A percentile compares a stretch with the other conserved stretches of the same genome.
phyloP scores from a whole-genome alignment of 2,888 invertebrate species.

The Zaprionus bogoriensis region DNA sequence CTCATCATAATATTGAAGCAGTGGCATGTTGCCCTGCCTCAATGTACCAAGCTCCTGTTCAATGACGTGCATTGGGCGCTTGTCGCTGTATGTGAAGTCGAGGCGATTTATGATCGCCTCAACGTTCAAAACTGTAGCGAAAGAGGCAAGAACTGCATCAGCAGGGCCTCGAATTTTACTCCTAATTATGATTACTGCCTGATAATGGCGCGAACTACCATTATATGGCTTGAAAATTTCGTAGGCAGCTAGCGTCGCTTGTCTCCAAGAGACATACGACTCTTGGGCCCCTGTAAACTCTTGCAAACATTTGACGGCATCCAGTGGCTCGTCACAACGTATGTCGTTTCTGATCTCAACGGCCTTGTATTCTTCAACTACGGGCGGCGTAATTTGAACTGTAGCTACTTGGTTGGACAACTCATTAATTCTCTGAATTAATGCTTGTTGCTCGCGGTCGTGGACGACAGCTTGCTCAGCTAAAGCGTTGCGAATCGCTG shows the following conservation, averaged over 20 bases:
- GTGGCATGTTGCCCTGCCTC: background rate
- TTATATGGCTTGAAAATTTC: background rate
- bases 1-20: background rate
- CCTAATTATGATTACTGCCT: background rate
- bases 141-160: background rate
- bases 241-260: slow-evolving; percentile 3
- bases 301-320: slow-evolving; percentile 19
- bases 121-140: background rate
- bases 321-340: slow-evolving; percentile 14
- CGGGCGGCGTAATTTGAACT: no score
- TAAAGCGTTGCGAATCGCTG: no score
- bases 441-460: no score
- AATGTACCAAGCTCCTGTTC: background rate
- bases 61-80: background rate
- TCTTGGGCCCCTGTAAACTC: slow-evolving; percentile 15
- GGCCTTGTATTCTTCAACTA: no score
- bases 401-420: no score
- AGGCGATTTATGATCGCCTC: background rate
- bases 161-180: background rate
- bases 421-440: no score
- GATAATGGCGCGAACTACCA: background rate
- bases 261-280: slow-evolving; percentile 19
- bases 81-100: background rate
- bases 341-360: slow-evolving; percentile 3
- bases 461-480: no score